These are phyloP conservation scores for Arvicanthis niloticus DNA, from an alignment of 2,113 vertebrate species.

Conservation along the genomic window DNA sequence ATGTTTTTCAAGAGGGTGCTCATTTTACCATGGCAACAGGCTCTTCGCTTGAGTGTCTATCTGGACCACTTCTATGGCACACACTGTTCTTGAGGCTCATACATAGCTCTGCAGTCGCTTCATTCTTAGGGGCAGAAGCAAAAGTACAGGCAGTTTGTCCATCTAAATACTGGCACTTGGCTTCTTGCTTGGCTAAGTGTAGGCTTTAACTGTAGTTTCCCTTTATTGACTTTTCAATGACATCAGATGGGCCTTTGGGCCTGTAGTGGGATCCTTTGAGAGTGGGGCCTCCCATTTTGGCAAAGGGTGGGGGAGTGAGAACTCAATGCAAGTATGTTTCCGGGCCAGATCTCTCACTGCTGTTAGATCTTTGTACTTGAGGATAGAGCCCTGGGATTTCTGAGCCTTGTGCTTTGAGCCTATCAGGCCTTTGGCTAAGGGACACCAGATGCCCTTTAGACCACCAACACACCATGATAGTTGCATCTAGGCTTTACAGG, in stretches of 20 bases:
- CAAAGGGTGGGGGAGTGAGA: fast-evolving
- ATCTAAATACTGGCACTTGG: fast-evolving
- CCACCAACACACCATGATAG: fast-evolving
- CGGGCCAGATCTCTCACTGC: neutral
- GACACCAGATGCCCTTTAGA: too few relatives aligned
- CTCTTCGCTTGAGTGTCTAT: neutral
- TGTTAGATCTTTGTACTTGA: neutral
- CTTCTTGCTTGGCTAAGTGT: neutral
- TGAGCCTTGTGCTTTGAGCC: neutral
- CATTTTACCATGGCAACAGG: neutral
- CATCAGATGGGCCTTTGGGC: neutral
- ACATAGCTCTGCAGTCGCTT: neutral
- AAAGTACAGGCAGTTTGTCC: neutral
- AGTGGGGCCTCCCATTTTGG: neutral
- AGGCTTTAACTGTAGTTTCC: neutral
- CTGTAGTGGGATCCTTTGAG: neutral
- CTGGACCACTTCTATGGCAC: conserved; percentile 21
- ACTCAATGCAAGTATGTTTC: fast-evolving
- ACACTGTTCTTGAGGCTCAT: neutral
- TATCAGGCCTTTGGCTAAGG: too few relatives aligned
- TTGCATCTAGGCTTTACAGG: fast-evolving
- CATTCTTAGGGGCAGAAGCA: neutral
- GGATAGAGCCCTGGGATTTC: neutral
- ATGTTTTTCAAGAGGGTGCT: conserved; percentile 14
- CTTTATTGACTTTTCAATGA: neutral